A percentile compares a stretch with the other conserved stretches of the same genome.
These are phyloP conservation scores for Phodopus roborovskii DNA, from an alignment of 2,113 vertebrate genomes.

Conservation along the genomic window DNA sequence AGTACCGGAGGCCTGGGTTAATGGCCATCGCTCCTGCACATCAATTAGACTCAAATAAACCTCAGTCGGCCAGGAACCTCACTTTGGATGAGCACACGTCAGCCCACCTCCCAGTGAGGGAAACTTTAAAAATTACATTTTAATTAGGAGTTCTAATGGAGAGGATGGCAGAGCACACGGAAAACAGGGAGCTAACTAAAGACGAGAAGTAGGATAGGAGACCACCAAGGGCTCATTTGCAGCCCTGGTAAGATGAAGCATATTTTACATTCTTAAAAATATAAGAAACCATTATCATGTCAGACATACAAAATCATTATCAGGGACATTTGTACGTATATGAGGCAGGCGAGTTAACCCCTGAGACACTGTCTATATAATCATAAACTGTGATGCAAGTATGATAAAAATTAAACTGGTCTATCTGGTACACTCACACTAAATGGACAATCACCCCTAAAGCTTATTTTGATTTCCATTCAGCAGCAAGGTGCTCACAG, in stretches of 20 bases:
- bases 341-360: background rate
- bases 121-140: conserved; percentile 49
- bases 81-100: conserved; percentile 20
- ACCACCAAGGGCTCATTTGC: background rate
- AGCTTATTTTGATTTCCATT: background rate
- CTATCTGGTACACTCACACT: background rate
- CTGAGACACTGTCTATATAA: background rate
- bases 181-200: background rate
- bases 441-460: background rate
- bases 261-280: background rate
- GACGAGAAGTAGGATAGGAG: no score
- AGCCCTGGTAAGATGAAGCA: background rate
- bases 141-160: background rate
- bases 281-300: background rate
- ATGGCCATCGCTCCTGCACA: conserved; percentile 36
- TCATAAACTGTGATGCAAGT: background rate
- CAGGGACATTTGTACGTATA: background rate
- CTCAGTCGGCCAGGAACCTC: background rate
- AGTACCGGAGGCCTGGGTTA: conserved; percentile 63
- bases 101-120: background rate
- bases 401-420: background rate
- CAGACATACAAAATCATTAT: background rate
- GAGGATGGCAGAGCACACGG: background rate
- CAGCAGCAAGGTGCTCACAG: background rate
- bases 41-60: conserved; percentile 57